Conservation (phyloP, 2,797 vertebrate genomes). For the Adrianichthys oophorus region DNA sequence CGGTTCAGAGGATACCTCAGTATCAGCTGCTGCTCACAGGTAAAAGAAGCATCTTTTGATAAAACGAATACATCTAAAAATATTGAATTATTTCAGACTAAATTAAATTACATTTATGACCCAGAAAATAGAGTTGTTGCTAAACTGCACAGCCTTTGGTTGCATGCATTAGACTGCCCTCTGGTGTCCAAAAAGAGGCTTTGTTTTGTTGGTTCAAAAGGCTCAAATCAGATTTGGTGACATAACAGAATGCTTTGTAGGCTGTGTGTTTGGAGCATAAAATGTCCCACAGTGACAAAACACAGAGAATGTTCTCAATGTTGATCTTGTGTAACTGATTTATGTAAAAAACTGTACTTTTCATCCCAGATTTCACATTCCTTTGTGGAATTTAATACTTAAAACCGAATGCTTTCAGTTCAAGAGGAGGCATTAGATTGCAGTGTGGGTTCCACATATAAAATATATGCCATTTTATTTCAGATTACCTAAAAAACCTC, state of each 20-base stretch:
- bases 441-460: neutral
- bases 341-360: slow-evolving; percentile 50
- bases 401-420: slow-evolving; percentile 14
- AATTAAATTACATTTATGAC: neutral
- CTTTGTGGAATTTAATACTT: slow-evolving; percentile 40
- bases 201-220: slow-evolving; percentile 38
- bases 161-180: slow-evolving; percentile 39
- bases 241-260: slow-evolving; percentile 55
- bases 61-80: neutral
- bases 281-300: slow-evolving; percentile 31
- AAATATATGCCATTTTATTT: slow-evolving; percentile 22
- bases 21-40: slow-evolving; percentile 94
- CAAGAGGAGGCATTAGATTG: neutral
- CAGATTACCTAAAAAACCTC: slow-evolving; percentile 96
- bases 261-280: slow-evolving; percentile 39
- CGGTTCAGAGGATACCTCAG: slow-evolving; percentile 96
- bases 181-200: slow-evolving; percentile 36
- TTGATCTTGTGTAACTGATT: slow-evolving; percentile 46
- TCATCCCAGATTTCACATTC: slow-evolving; percentile 35
- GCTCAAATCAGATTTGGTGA: slow-evolving; percentile 61
- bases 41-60: slow-evolving; percentile 47
- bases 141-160: neutral
- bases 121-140: neutral
- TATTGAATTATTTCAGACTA: neutral
- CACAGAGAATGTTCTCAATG: slow-evolving; percentile 52